These are phyloP conservation scores for Pristionchus entomophagus DNA, from an alignment of 2,888 invertebrate species.

Conservation along the genomic window DNA sequence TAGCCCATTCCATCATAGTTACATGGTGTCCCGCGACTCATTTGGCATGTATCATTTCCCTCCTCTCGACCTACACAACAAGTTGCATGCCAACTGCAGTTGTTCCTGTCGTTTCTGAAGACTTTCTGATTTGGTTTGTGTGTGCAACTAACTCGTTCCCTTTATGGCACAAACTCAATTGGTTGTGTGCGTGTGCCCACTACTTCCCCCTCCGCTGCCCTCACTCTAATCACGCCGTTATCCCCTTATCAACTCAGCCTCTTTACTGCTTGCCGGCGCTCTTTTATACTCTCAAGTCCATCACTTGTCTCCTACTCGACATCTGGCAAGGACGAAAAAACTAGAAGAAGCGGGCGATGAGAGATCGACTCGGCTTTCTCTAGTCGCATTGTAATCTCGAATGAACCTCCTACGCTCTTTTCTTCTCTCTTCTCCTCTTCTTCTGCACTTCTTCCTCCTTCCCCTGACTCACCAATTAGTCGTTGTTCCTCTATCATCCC, in stretches of 20 bases:
- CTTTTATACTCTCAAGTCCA: slow-evolving; percentile 10
- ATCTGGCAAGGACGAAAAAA: slow-evolving; percentile 42
- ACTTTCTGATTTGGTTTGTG: background rate
- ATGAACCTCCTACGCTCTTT: slow-evolving; percentile 29
- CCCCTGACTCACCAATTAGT: slow-evolving; percentile 31
- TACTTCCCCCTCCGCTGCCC: slow-evolving; percentile 21
- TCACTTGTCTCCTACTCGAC: background rate
- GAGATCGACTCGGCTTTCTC: slow-evolving; percentile 11
- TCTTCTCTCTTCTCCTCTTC: background rate
- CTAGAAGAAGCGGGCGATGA: background rate
- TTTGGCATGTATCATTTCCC: too few species aligned
- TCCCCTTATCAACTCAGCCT: slow-evolving; percentile 19
- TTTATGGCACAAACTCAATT: slow-evolving; percentile 30
- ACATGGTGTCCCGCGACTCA: too few species aligned
- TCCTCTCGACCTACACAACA: too few species aligned
- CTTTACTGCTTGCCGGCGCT: background rate
- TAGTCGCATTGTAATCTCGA: slow-evolving; percentile 40
- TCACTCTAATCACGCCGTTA: background rate
- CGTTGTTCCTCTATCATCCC: background rate
- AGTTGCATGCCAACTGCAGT: too few species aligned
- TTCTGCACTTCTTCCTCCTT: slow-evolving; percentile 22
- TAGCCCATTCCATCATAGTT: too few species aligned
- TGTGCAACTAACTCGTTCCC: slow-evolving; percentile 10
- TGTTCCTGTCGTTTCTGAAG: slow-evolving; percentile 1
- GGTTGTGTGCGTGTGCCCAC: background rate